Evolutionary conservation across 2,797 vertebrate species (phyloP), one percentile per base, ranked within the genome.

Genomic region (Sebastes cheni): DNA sequence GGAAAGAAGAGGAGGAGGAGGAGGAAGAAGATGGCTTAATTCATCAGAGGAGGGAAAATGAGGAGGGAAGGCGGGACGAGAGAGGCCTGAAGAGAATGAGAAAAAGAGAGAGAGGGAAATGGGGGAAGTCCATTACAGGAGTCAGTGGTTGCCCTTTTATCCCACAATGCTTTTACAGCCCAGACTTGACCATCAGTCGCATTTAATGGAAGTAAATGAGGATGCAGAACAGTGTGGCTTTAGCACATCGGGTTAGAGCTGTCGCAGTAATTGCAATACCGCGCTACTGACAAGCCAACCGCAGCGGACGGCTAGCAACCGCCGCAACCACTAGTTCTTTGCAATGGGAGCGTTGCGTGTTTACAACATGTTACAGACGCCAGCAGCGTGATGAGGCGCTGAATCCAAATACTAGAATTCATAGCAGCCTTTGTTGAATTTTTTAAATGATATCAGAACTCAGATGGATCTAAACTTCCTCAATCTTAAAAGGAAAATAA

Each of bases 1-100:
- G 75, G 77, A 75, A 82, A 46, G 73, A 65, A 6, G 65, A 69
- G 36, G 46, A 67, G 22, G 67, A 52, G 6, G 39, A 59, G 11
- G 62, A 29, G n/a, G 23, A 54, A 3, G 27, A 61, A 3, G 25
- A 39, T 12, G 55, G 58, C 39, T 69, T 36, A 20, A 64, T 80
- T 67, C 14, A 75, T 69, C 30, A 62, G 22, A 66, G 27, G 29
- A 70, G 1, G 14, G 71, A 73, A 55, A 69, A 32, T 13, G 46
- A 29, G 11, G 4, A 65, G 27, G 42, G 59, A 14, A n/a, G 16
- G 22, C 2, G 0, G 34, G 32, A 29, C 0, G 23, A 67, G 13
- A 39, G 11, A 59, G 10, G 52, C 12, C 9, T 23, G 4, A 12
- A 25, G 29, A 67, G 22, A 23, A 20, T 0, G 20, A n/a, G 2